These are phyloP conservation scores for Gallirallus australis DNA, from an alignment of 2,797 vertebrate genomes.

Conservation along the genomic window DNA sequence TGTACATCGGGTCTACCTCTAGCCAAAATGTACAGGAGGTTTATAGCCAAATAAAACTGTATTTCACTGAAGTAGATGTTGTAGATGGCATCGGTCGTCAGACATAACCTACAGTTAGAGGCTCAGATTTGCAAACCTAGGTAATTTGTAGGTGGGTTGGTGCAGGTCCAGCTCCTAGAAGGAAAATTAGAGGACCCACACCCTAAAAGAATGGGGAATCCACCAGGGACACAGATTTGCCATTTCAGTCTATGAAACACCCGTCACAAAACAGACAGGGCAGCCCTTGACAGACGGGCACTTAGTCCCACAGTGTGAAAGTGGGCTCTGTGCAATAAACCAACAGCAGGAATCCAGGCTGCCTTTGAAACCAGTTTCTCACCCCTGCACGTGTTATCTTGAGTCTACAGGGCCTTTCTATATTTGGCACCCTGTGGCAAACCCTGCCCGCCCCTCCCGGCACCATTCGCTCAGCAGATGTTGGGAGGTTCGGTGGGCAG, in stretches of 20 bases:
- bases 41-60: constrained; percentile 12
- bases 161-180: not conserved
- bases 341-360: not conserved
- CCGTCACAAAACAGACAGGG: not conserved
- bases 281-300: not conserved
- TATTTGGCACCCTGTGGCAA: not conserved
- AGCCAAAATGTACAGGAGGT: not conserved
- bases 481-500: not conserved
- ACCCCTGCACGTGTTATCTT: not conserved
- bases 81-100: not conserved
- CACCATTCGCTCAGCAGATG: not conserved
- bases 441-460: not conserved
- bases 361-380: not conserved
- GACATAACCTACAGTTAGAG: not conserved
- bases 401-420: not conserved
- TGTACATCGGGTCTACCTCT: not conserved
- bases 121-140: not conserved
- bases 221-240: not conserved
- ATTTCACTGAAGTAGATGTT: not conserved
- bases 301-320: not conserved
- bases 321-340: not conserved
- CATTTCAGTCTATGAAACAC: not conserved
- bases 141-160: constrained; percentile 11
- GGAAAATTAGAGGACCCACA: not conserved
- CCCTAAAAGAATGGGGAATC: not conserved